These are phyloP conservation scores for Andrena haemorrhoa DNA, from an alignment of 2,888 invertebrate species.

Conservation along the genomic window DNA sequence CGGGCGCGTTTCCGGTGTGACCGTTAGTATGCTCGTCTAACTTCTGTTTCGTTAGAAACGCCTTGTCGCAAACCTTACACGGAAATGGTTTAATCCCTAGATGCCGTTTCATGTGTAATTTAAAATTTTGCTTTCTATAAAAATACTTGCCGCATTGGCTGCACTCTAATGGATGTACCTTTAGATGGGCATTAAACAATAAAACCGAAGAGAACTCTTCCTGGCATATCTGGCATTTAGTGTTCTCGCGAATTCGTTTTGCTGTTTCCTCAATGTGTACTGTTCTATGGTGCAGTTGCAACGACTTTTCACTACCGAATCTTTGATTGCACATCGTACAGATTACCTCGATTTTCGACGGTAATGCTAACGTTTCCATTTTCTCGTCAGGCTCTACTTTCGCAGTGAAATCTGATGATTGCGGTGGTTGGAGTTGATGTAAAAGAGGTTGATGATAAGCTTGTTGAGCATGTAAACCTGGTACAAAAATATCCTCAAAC, in stretches of 20 bases:
- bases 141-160: constrained; percentile 93
- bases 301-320: constrained; percentile 80
- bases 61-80: constrained; percentile 93
- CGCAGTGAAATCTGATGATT: constrained; percentile 70
- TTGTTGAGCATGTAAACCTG: constrained; percentile 79
- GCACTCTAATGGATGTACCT: constrained; percentile 93
- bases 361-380: constrained; percentile 74
- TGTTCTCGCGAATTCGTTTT: constrained; percentile 82
- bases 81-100: constrained; percentile 91
- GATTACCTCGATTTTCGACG: constrained; percentile 77
- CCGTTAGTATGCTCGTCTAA: constrained; percentile 92
- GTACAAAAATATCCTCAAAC: constrained; percentile 83
- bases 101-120: constrained; percentile 92
- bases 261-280: constrained; percentile 79
- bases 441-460: constrained; percentile 78
- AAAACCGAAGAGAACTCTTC: constrained; percentile 89
- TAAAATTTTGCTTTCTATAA: constrained; percentile 90
- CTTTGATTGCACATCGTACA: constrained; percentile 81
- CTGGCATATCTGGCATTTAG: constrained; percentile 88
- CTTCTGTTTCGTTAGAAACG: constrained; percentile 93
- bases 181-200: constrained; percentile 90
- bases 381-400: constrained; percentile 79
- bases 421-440: constrained; percentile 82
- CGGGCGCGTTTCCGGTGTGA: constrained; percentile 92
- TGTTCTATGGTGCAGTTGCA: constrained; percentile 81